Base-by-base conservation (phyloP, 2,113 vertebrate genomes). In the Vicugna pacos region DNA sequence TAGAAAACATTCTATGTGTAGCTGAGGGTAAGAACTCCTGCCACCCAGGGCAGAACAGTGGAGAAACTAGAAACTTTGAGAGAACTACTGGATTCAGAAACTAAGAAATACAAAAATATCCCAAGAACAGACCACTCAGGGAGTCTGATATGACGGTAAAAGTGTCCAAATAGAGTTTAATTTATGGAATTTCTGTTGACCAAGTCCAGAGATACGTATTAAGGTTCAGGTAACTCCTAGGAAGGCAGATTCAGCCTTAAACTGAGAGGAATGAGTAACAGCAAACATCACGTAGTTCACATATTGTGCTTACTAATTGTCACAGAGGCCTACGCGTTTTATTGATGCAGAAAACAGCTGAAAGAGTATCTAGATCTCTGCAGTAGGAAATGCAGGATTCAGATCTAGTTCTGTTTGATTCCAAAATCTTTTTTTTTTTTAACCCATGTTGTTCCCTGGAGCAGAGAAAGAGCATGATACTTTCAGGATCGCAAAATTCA, bases 41-140 rank as follows among this genome's bases (percentile, higher is more conserved):
- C 54, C 52, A 94, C 60, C 35, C 52, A 70, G 58, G 24, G 32
- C 22, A 56, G 35, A 93, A 80, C 3, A 86, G 64, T 48, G 7
- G 12, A 92, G 48, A 62, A 94, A 72, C 67, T 64, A 69, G 32
- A 76, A 86, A 95, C 26, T 82, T 72, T 20, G 28, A 70, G 52
- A 92, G 65, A 96, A 50, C 15, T 87, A 92, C 58, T 67, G 3
- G n/a, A 93, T 76, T 97, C 62, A 77, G 62, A 95, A 90, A 85
- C 91, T 60, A 91, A 95, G 35, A 95, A 86, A 75, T 35, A 69
- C 13, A 9, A 91, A 35, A 93, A 69, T 14, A 95, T 82, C 86
- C 81, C 86, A 72, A 81, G 60, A 91, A 28, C 8, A 89, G 48
- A 86, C 38, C 82, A 82, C 32, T 32, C 38, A 62, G n/a, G 46